These are phyloP conservation scores for Apostichopus californicus DNA, from an alignment of 35 echinoderm and acorn worm species.

Conservation along the genomic window DNA sequence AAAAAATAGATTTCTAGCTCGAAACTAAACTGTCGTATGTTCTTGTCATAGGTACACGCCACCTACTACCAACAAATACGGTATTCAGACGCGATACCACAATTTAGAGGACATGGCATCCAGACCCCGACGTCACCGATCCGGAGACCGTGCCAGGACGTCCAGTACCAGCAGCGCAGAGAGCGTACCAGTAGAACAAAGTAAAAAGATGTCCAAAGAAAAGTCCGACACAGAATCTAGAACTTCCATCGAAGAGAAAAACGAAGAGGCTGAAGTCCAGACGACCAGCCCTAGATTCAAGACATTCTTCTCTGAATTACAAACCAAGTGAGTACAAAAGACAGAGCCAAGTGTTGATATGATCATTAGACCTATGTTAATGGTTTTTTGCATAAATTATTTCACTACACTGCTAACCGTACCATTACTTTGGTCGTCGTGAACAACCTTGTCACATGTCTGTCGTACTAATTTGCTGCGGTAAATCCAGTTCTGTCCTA, in stretches of 20 bases:
- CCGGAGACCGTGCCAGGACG: slow-evolving; percentile 42
- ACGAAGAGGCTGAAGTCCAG: slow-evolving; percentile 1
- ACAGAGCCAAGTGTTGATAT: too few relatives aligned
- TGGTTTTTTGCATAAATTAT: too few relatives aligned
- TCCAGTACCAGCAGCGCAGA: slow-evolving; percentile 45
- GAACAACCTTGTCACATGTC: too few relatives aligned
- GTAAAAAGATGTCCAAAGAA: slow-evolving; percentile 32
- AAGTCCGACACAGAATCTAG: slow-evolving; percentile 52
- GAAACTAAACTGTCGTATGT: neutral
- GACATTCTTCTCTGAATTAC: slow-evolving; percentile 71
- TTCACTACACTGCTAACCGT: too few relatives aligned
- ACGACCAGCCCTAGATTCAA: slow-evolving; percentile 29
- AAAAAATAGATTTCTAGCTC: too few relatives aligned
- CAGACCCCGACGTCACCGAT: slow-evolving; percentile 41
- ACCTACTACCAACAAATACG: slow-evolving; percentile 68
- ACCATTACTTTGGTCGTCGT: too few relatives aligned
- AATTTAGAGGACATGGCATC: slow-evolving; percentile 96
- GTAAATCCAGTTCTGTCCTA: too few relatives aligned
- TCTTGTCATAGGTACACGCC: slow-evolving; percentile 73
- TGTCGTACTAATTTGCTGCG: too few relatives aligned
- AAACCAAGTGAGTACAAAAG: slow-evolving; percentile 67
- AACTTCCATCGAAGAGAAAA: slow-evolving; percentile 21
- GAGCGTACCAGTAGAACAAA: slow-evolving; percentile 45
- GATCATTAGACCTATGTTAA: too few relatives aligned
- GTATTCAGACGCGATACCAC: slow-evolving; percentile 77